phyloP scores from a whole-genome alignment of 2,113 vertebrate species.

The Protobothrops flavoviridis region DNA sequence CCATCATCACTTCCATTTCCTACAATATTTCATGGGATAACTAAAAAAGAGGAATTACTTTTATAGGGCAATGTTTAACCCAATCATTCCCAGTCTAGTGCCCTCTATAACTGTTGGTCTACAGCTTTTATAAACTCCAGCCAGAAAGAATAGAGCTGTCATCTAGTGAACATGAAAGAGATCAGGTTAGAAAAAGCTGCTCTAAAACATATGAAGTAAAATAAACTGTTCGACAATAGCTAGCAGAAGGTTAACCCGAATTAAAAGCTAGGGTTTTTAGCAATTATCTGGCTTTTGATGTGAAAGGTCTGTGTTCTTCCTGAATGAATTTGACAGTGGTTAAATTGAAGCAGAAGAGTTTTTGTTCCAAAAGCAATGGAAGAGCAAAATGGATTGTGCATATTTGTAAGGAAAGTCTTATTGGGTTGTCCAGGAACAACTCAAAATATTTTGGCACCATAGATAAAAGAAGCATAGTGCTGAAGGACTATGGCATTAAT shows the following conservation, averaged over 20 bases:
- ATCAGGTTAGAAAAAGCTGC: background rate
- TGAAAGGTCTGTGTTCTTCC: background rate
- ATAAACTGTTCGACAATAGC: background rate
- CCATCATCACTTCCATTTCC: background rate
- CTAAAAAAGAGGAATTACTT: background rate
- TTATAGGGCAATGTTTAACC: background rate
- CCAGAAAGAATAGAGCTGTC: background rate
- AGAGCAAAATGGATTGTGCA: background rate
- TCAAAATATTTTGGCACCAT: background rate
- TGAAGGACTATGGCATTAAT: background rate
- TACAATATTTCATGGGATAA: background rate
- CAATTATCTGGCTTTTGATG: background rate
- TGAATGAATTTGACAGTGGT: background rate
- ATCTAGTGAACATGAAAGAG: background rate
- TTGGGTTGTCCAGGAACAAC: background rate
- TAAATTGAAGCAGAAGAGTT: background rate
- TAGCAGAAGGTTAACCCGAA: background rate
- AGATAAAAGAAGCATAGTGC: background rate
- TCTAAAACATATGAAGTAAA: background rate
- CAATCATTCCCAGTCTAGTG: background rate
- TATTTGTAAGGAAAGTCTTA: background rate
- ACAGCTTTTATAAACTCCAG: background rate
- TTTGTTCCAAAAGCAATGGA: background rate
- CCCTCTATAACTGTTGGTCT: background rate
- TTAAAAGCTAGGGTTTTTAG: background rate